Percentiles rank a stretch among this genome's conserved stretches.
These are phyloP conservation scores for Pachypeltis micranthus DNA, from an alignment of 1,140 invertebrate species.

Conservation along the genomic window DNA sequence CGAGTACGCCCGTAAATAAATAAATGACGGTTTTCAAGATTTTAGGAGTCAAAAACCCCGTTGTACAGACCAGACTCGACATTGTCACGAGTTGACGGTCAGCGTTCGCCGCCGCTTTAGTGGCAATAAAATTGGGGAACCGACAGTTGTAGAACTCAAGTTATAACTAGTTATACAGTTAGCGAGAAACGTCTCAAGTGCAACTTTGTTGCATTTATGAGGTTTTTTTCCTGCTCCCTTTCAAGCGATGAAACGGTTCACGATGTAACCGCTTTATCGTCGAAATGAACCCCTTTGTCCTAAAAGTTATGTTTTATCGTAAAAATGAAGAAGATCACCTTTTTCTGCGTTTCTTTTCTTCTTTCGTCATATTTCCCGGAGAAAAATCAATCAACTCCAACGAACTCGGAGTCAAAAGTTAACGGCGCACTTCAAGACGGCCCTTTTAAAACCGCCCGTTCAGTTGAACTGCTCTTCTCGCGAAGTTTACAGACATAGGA, in stretches of 20 bases:
- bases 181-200: neutral
- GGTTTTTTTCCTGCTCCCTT: too few species aligned
- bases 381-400: slow-evolving; percentile 1
- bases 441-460: neutral
- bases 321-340: neutral
- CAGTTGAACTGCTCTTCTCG: neutral
- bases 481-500: neutral
- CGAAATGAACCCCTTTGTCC: neutral
- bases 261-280: neutral
- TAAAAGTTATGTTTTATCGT: slow-evolving; percentile 1
- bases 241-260: too few species aligned
- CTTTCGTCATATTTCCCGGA: too few species aligned
- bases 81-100: too few species aligned
- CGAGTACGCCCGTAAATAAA: too few species aligned
- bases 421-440: neutral
- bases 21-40: too few species aligned
- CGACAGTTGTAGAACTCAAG: too few species aligned
- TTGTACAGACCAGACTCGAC: too few species aligned
- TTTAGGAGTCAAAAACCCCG: too few species aligned
- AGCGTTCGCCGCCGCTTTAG: too few species aligned
- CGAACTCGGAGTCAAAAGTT: neutral
- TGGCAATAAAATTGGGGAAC: too few species aligned
- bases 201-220: slow-evolving; percentile 3
- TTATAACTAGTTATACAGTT: slow-evolving; percentile 3
- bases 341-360: too few species aligned